Evolutionary conservation across 1,140 invertebrate species (phyloP), one percentile per base, ranked within the genome.

Genomic region (Ceratoteleas bidentatus): DNA sequence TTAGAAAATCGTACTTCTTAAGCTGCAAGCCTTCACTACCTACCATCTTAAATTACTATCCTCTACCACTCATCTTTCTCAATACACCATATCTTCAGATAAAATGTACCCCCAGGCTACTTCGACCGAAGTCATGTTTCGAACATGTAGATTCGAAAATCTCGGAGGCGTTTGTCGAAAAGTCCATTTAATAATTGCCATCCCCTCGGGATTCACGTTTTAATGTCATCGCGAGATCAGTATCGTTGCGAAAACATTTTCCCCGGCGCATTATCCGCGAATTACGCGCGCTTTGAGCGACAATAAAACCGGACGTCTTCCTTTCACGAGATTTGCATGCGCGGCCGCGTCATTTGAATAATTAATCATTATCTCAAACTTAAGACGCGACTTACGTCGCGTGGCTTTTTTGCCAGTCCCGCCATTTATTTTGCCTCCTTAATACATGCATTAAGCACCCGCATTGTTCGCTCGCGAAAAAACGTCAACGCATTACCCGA

Each of bases 231-330:
- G 50, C 38, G n/a, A 40, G 57, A 61, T 72, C 61, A 72, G 50
- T 54, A 61, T 62, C 68, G n/a, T 53, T 70, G 58, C 54, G 24
- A 60, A 70, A 70, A 70, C 66, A 70, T 70, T 70, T 60, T 34
- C 24, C 15, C n/a, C 40, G 32, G 3, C 36, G 38, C 33, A 64
- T 74, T 64, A 74, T 74, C 60, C 60, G 50, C 3, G 43, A 57
- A 57, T 74, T 43, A 58, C 11, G 5, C 16, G 5, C 33, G 58
- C 49, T 56, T 73, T 74, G 50, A 65, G 53, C 45, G 40, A 38
- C 15, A 58, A 65, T 50, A 36, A 74, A 64, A 74, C 60, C 45
- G 64, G 14, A 11, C 70, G 4, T 73, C 52, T 57, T 64, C 60
- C 68, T 73, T 57, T 64, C 64, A 52, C 6, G 40, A 32, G 58